Evolutionary conservation across 2,113 vertebrate species (phyloP), one percentile per base, ranked within the genome.

Genomic region (Tetrax tetrax): DNA sequence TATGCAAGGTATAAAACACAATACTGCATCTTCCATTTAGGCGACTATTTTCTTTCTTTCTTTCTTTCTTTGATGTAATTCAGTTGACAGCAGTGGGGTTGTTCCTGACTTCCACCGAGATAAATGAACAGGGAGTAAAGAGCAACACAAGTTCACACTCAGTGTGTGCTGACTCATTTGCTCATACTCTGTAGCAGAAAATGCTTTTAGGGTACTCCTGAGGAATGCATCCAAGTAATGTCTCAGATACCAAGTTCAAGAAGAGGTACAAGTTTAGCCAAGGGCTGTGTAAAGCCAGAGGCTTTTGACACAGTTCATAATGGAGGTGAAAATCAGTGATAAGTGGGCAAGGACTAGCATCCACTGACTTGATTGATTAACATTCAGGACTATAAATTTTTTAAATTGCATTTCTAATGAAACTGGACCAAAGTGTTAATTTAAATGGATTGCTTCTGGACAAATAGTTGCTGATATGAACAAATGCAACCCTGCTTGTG

Each of bases 41-140:
- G 61, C 64, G 50, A 14, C 31, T 79, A 16, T 43, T 41, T 56
- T 33, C 38, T 38, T 3, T 0, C 77, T 66, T 83, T 1, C 53
- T 61, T 87, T 35, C 47, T 38, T 71, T 60, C 64, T 90, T 78
- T 87, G 90, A 87, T 87, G 57, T 83, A 78, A 94, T 89, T 75
- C 38, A 53, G 59, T 71, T 96, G 93, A 78, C 64, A n/a, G 79
- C 47, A 68, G 20, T 57, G 48, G 37, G 29, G 9, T 29, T 89
- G 53, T 81, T 93, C 57, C 53, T 75, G 71, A 21, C 25, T 83
- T 83, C 47, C 11, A 45, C 79, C 47, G 61, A 37, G 20, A 35
- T 57, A 78, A 78, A 77, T 72, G 60, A 89, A 45, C 35, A 87
- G 38, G 37, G 76, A 78, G 41, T 71, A 33, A 64, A 81, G 68